phyloP scores from a whole-genome alignment of 2,888 invertebrate species.

The Philaethria dido region DNA sequence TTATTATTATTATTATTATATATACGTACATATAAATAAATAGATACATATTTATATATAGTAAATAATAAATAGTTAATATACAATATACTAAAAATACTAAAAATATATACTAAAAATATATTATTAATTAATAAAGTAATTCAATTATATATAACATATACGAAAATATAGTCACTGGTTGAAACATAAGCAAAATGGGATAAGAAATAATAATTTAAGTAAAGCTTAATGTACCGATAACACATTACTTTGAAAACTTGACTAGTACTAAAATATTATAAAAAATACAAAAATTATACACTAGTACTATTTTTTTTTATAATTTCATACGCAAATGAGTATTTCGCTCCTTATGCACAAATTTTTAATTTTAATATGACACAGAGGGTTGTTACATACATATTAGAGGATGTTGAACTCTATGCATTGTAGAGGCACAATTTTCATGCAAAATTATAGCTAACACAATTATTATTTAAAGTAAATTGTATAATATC shows the following conservation, averaged over 20 bases:
- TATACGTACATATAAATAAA: too few relatives aligned
- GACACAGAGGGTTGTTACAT: conserved; percentile 4
- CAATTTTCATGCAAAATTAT: conserved; percentile 1
- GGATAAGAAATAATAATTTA: conserved; percentile 46
- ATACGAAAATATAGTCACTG: neutral
- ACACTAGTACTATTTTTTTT: conserved; percentile 3
- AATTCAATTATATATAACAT: too few relatives aligned
- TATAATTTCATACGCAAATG: neutral
- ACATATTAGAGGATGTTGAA: neutral
- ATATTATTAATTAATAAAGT: neutral
- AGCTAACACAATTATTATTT: conserved; percentile 15
- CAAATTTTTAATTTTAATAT: conserved; percentile 8
- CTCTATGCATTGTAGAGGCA: neutral
- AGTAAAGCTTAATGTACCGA: conserved; percentile 46
- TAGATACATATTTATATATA: too few relatives aligned
- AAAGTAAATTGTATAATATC: neutral
- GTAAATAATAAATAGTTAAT: too few relatives aligned
- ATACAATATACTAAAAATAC: too few relatives aligned
- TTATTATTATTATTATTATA: too few relatives aligned
- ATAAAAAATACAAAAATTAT: conserved; percentile 30
- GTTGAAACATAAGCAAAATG: neutral
- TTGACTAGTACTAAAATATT: conserved; percentile 42
- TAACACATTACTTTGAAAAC: conserved; percentile 40
- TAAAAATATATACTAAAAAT: neutral
- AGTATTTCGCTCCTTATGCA: conserved; percentile 2